These are phyloP conservation scores for Akabosia matsudoensis DNA, from an alignment of 1,140 invertebrate species.

Conservation along the genomic window DNA sequence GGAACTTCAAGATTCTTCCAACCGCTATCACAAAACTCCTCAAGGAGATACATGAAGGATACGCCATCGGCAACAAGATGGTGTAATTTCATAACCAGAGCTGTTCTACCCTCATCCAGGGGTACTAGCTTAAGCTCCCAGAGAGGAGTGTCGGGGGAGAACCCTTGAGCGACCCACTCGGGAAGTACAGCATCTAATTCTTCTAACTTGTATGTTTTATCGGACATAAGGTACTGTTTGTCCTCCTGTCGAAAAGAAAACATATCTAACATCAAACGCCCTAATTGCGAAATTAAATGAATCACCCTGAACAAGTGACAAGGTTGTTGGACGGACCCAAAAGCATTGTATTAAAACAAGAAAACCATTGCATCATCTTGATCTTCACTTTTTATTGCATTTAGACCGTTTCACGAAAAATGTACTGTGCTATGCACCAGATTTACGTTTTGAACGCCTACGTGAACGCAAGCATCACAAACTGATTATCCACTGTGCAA, in stretches of 20 bases:
- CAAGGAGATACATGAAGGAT: slow-evolving; percentile 44
- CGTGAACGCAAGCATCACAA: no score
- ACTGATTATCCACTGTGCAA: no score
- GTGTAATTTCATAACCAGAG: slow-evolving; percentile 41
- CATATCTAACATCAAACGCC: no score
- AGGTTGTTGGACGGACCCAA: no score
- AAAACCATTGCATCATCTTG: no score
- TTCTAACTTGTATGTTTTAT: slow-evolving; percentile 21
- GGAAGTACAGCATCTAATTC: slow-evolving; percentile 39
- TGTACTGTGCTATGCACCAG: no score
- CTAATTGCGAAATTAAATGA: no score
- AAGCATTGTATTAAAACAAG: no score
- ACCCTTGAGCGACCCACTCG: slow-evolving; percentile 34
- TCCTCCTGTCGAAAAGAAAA: slow-evolving; percentile 1
- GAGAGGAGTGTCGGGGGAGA: slow-evolving; percentile 29
- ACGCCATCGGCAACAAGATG: slow-evolving; percentile 45
- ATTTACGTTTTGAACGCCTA: no score
- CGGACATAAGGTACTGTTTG: slow-evolving; percentile 14
- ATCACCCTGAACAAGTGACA: no score
- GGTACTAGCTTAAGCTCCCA: slow-evolving; percentile 38
- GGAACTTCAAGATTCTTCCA: slow-evolving; percentile 39
- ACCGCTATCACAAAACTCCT: slow-evolving; percentile 40
- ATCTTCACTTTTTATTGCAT: no score
- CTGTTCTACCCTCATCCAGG: slow-evolving; percentile 34
- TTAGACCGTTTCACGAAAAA: no score